Evolutionary conservation across 1,140 invertebrate genomes (phyloP), one percentile per base, ranked within the genome.

Genomic region (Rhagoletis pomonella): DNA sequence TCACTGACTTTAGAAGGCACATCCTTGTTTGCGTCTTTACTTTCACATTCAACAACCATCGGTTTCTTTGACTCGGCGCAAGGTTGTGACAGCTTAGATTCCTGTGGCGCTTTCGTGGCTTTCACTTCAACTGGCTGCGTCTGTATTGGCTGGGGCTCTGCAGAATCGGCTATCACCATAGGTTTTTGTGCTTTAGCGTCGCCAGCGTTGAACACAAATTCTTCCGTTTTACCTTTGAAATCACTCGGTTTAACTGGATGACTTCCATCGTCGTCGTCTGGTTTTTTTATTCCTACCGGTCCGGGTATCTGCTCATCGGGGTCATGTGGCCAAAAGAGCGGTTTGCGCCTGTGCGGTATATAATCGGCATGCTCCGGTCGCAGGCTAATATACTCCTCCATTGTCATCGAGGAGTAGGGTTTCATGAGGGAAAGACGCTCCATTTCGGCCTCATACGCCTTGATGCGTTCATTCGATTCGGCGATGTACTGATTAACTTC

Each of bases 391-490:
- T 94, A 97, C 93, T 98, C 97, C 93, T 98, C 97, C 95, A 97
- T 94, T 0, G 97, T 98, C 97, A 99, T 98, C 88, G 97, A 94
- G 64, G 95, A 94, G 85, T 96, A 96, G 29, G 97, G 96, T 3
- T 50, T 85, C 69, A 92, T 65, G 5, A 4, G 1, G 0, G 89
- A 87, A 6, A 91, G 9, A 0, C 58, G 44, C 0, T 89, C 64
- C 1, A 89, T 44, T 62, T 88, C 58, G 86, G 58, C 6, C 89
- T 81, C 6, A 55, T 0, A 9, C 65, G 84, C 55, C 59, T 73
- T 60, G 7, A 92, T 91, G 7, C 90, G 89, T 12, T 88, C 5
- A 19, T 92, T 65, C 0, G 91, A 92, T 10, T 86, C 89, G 0
- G 58, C 60, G 19, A 91, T 92, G 42, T 85, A 92, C 44, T 81